Conservation (phyloP, 2,888 invertebrate species). For the Pyrrhosoma nymphula region DNA sequence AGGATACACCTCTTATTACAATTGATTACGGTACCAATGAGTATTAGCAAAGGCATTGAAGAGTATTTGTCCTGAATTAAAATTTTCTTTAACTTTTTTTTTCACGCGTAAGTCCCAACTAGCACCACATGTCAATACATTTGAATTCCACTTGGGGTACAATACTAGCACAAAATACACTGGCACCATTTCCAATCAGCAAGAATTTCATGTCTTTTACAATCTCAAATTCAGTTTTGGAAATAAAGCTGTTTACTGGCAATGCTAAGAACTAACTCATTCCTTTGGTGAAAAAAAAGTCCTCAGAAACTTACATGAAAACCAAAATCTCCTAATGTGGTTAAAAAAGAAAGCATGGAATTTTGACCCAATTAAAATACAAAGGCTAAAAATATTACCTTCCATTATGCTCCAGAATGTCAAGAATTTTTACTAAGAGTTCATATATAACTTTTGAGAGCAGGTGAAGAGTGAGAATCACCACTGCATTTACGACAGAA, state of each 20-base stretch:
- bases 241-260: background rate
- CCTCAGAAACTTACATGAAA: background rate
- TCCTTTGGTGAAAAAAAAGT: background rate
- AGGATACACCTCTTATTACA: slow-evolving; percentile 42
- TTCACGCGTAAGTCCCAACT: slow-evolving; percentile 40
- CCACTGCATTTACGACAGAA: slow-evolving; percentile 38
- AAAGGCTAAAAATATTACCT: background rate
- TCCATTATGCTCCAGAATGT: slow-evolving; percentile 25
- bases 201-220: slow-evolving; percentile 46
- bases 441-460: background rate
- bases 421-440: slow-evolving; percentile 28
- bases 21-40: slow-evolving; percentile 19
- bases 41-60: slow-evolving; percentile 66
- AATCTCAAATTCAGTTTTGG: slow-evolving; percentile 9
- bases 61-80: slow-evolving; percentile 43
- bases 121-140: slow-evolving; percentile 61
- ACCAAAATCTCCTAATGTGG: background rate
- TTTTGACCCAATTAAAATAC: background rate
- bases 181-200: slow-evolving; percentile 63
- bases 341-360: background rate
- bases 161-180: slow-evolving; percentile 56
- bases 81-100: slow-evolving; percentile 46
- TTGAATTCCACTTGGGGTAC: slow-evolving; percentile 43
- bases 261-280: slow-evolving; percentile 7
- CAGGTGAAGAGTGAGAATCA: background rate